These are phyloP conservation scores for Rhombomys opimus DNA, from an alignment of 2,113 vertebrate species.

Conservation along the genomic window DNA sequence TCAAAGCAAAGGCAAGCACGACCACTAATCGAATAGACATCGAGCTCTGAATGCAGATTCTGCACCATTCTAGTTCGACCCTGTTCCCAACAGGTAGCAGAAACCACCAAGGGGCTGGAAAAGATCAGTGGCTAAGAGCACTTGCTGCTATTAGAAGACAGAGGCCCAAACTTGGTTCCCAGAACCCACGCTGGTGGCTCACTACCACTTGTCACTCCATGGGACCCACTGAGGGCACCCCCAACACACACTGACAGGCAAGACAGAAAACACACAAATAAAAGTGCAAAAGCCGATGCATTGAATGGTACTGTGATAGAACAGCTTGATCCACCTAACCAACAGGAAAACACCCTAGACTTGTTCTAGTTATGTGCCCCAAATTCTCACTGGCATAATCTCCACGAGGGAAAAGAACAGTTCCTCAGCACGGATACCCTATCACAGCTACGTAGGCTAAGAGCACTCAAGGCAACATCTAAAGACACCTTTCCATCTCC, in stretches of 20 bases:
- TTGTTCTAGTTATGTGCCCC: conserved; percentile 23
- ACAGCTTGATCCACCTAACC: background rate
- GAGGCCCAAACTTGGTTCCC: background rate
- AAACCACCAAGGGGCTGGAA: background rate
- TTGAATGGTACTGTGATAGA: background rate
- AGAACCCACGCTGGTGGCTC: background rate
- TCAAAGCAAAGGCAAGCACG: background rate
- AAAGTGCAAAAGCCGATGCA: background rate
- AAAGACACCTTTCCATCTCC: conserved; percentile 33
- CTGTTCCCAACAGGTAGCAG: background rate
- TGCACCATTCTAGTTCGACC: background rate
- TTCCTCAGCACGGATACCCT: background rate
- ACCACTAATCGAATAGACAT: background rate
- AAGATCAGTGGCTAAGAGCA: background rate
- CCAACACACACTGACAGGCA: background rate
- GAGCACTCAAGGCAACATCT: background rate
- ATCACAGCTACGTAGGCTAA: background rate
- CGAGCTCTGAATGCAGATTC: background rate
- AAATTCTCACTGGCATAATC: conserved; percentile 10
- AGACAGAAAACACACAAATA: background rate
- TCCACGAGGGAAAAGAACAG: background rate
- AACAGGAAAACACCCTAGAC: conserved; percentile 15
- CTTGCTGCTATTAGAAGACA: background rate
- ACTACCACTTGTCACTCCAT: background rate
- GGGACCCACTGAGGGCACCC: background rate